Evolutionary conservation across 2,888 invertebrate species (phyloP), one percentile per base, ranked within the genome.

Genomic region (Nomada fabriciana): DNA sequence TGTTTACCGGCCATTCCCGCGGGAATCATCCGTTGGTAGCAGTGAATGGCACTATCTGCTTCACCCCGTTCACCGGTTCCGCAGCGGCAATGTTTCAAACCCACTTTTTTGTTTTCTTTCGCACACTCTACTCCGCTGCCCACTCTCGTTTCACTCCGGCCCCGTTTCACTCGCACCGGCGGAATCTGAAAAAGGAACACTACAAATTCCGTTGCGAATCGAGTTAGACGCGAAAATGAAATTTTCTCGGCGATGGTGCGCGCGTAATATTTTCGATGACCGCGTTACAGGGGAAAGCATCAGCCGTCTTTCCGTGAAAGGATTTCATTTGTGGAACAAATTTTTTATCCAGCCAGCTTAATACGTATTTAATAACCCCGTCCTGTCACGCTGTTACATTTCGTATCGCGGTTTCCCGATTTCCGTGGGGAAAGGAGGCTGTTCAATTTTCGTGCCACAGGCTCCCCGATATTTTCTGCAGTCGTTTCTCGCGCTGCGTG

Each of bases 11-110:
- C 64, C 79, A 75, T 78, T 63, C 86, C 81, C 81, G 57, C 82
- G 78, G 81, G 83, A 84, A 89, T 84, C 72, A 85, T 82, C 78
- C 82, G 82, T 82, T 83, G 77, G 74, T 82, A 77, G 72, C 78
- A 82, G 67, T 74, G 88, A 89, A 89, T 86, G 82, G 76, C 84
- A 86, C 85, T 89, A 86, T 86, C 82, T 83, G 80, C 76, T 80
- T 76, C 73, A 20, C 69, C 76, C 76, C 83, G 63, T 78, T 73
- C 76, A 50, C 73, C 61, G 70, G 60, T 65, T 72, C 73, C 73
- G 76, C 77, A 57, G 55, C 53, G 43, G 63, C 71, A 76, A 84
- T 83, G 83, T 82, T 82, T 83, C 83, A 83, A 83, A 79, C 75
- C 55, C 53, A n/a, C n/a, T 18, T 29, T 36, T 52, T 59, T 36